Evolutionary conservation across 1,140 invertebrate genomes (phyloP).

Genomic region (Cotesia chilonis): DNA sequence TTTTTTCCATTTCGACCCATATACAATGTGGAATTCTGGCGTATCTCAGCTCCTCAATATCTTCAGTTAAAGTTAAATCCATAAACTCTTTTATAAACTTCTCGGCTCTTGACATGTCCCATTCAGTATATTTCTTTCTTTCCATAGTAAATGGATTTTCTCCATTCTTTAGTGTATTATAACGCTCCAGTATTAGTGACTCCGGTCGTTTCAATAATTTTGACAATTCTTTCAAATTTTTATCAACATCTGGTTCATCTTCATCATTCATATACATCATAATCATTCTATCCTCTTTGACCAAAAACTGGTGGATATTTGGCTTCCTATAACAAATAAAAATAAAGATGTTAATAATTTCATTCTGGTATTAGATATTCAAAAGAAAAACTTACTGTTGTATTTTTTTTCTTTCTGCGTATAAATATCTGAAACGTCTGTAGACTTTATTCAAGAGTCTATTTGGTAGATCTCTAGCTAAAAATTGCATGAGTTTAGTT

Average conservation of each 20-base stretch:
- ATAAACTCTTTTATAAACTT: slow-evolving; percentile 49
- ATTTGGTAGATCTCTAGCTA: slow-evolving; percentile 55
- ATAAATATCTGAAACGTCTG: slow-evolving; percentile 51
- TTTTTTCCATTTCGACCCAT: slow-evolving; percentile 52
- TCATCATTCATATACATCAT: not conserved
- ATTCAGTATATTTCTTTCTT: slow-evolving; percentile 31
- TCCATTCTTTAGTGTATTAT: not conserved
- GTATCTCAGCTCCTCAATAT: slow-evolving; percentile 53
- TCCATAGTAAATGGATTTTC: not conserved
- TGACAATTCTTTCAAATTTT: not conserved
- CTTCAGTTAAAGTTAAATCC: slow-evolving; percentile 41
- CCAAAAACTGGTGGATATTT: slow-evolving; percentile 27
- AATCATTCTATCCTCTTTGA: slow-evolving; percentile 33
- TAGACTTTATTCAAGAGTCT: slow-evolving; percentile 54
- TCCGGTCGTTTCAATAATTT: not conserved
- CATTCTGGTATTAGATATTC: no score
- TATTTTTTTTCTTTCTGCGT: slow-evolving; percentile 13
- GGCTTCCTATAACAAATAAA: not conserved
- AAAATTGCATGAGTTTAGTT: slow-evolving; percentile 55
- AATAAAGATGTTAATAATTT: no score
- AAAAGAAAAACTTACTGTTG: no score
- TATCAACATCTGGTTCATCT: not conserved
- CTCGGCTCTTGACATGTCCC: slow-evolving; percentile 38
- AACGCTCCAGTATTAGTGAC: not conserved
- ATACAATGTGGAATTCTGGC: slow-evolving; percentile 46